Conservation (phyloP, 2,888 invertebrate genomes). For the Archips crataeganus region DNA sequence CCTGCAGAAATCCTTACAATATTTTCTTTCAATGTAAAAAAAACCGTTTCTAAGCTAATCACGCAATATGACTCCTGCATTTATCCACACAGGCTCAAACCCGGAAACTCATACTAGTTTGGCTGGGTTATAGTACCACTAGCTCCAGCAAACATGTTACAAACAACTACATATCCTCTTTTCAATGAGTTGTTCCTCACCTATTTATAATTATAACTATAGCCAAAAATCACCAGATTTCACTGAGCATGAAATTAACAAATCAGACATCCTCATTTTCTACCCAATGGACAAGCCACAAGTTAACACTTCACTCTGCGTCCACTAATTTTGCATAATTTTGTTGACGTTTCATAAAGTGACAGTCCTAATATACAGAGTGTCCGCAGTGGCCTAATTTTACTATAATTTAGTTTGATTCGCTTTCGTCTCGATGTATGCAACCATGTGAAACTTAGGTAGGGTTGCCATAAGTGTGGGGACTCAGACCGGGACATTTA, state of each 20-base stretch:
- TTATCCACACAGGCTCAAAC: not conserved
- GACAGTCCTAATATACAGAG: constrained; percentile 5
- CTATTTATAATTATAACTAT: constrained; percentile 19
- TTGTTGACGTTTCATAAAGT: constrained; percentile 18
- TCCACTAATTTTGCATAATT: constrained; percentile 21
- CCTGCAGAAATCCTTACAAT: no score
- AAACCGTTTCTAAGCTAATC: not conserved
- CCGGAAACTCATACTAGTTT: not conserved
- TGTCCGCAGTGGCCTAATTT: not conserved
- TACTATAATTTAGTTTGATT: not conserved
- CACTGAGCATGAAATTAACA: constrained; percentile 27
- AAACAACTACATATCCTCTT: not conserved
- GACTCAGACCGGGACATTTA: no score
- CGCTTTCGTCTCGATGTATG: not conserved
- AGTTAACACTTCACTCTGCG: no score
- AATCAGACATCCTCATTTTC: constrained; percentile 18
- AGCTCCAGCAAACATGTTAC: not conserved
- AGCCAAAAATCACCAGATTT: not conserved
- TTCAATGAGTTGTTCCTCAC: not conserved
- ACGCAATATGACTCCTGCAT: not conserved
- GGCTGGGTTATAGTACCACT: not conserved
- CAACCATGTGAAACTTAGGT: not conserved
- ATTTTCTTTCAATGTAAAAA: not conserved
- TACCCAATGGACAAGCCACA: constrained; percentile 12
- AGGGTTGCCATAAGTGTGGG: no score